Percentiles rank a stretch among this genome's conserved stretches.
phyloP scores from a whole-genome alignment of 2,113 vertebrate species.

The Apodemus speciosus region DNA sequence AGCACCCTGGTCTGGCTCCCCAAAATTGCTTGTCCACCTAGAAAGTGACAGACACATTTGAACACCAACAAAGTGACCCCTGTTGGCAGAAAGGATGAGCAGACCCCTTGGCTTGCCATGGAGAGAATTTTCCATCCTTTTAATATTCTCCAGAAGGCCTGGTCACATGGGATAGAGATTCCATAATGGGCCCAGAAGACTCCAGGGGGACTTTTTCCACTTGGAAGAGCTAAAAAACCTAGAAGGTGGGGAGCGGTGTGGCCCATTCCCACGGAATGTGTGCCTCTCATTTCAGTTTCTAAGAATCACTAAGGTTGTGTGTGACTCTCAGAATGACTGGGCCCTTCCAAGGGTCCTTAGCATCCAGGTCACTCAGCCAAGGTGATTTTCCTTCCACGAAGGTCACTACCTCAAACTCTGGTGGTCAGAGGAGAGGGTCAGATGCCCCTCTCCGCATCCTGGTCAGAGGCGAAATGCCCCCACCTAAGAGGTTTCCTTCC shows the following conservation, averaged over 20 bases:
- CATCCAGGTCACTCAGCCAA: neutral
- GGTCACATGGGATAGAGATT: neutral
- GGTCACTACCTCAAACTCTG: neutral
- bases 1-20: neutral
- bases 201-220: constrained; percentile 24
- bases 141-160: constrained; percentile 55
- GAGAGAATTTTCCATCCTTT: constrained; percentile 24
- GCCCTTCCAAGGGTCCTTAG: rapidly evolving
- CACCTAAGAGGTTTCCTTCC: neutral
- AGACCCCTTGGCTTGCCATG: neutral
- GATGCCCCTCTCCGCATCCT: neutral
- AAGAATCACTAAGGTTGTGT: neutral
- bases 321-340: neutral
- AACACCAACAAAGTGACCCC: neutral
- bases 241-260: neutral
- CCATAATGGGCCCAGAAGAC: neutral
- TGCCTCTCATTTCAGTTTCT: rapidly evolving
- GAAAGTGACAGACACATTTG: neutral
- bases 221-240: constrained; percentile 9
- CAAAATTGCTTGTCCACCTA: neutral
- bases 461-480: neutral
- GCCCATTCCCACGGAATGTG: neutral
- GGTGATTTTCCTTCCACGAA: neutral
- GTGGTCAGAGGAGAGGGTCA: too few relatives aligned
- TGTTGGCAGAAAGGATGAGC: neutral